These are phyloP conservation scores for Ennomos erosarius DNA, from an alignment of 2,888 invertebrate genomes.

Conservation along the genomic window DNA sequence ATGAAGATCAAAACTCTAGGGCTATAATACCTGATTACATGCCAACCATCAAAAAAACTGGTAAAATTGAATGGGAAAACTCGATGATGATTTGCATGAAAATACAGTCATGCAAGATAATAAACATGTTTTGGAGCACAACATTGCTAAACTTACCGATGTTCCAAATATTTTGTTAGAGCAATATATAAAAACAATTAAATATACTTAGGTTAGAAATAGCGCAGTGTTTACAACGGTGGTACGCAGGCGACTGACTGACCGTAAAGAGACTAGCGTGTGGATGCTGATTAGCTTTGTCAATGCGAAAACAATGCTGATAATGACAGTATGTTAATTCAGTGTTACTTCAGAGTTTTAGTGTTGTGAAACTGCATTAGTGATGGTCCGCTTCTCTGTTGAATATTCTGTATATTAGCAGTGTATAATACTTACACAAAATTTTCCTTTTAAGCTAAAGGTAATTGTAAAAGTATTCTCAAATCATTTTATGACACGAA, in stretches of 20 bases:
- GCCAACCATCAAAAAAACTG: constrained; percentile 49
- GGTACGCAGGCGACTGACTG: constrained; percentile 37
- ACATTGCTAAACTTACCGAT: constrained; percentile 55
- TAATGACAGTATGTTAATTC: constrained; percentile 63
- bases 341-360: constrained; percentile 56
- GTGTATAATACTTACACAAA: not conserved
- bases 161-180: constrained; percentile 43
- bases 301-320: constrained; percentile 52
- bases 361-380: constrained; percentile 38
- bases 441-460: not conserved
- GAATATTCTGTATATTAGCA: constrained; percentile 16
- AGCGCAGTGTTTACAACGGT: constrained; percentile 36
- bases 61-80: constrained; percentile 40
- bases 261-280: constrained; percentile 55
- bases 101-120: constrained; percentile 59
- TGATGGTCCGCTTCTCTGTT: constrained; percentile 39
- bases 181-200: constrained; percentile 31
- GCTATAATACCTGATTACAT: constrained; percentile 59
- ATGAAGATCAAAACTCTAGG: constrained; percentile 51
- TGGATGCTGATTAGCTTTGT: constrained; percentile 48
- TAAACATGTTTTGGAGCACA: constrained; percentile 30
- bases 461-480: not conserved
- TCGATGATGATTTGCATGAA: constrained; percentile 54
- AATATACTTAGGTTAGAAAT: constrained; percentile 19
- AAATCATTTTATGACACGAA: not conserved